Percentiles rank a stretch among this genome's conserved stretches.
Conservation (phyloP, 2,888 invertebrate genomes). For the Hydraecia micacea region DNA sequence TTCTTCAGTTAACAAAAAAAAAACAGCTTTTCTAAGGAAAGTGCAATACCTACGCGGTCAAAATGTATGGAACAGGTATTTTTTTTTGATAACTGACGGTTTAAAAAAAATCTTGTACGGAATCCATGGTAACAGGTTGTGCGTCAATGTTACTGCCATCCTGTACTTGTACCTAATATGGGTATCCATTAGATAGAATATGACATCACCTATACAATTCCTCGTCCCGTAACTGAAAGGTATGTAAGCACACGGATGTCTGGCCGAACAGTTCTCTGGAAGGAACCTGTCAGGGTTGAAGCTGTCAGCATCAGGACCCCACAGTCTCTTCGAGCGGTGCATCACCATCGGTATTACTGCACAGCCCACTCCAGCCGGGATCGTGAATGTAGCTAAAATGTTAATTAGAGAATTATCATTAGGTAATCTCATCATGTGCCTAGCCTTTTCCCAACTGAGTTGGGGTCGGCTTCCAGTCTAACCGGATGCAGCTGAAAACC, state of each 20-base stretch:
- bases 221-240: slow-evolving; percentile 87
- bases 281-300: slow-evolving; percentile 91
- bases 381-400: slow-evolving; percentile 81
- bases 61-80: too few species aligned
- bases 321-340: slow-evolving; percentile 88
- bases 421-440: background rate
- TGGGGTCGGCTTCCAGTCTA: too few species aligned
- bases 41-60: too few species aligned
- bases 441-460: too few species aligned
- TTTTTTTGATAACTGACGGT: too few species aligned
- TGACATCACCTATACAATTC: slow-evolving; percentile 87
- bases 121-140: too few species aligned
- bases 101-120: too few species aligned
- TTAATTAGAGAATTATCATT: background rate
- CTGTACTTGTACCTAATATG: too few species aligned
- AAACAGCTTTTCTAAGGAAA: too few species aligned
- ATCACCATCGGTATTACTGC: slow-evolving; percentile 82
- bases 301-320: slow-evolving; percentile 89
- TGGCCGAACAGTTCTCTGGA: slow-evolving; percentile 83
- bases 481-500: too few species aligned
- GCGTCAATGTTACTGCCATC: too few species aligned
- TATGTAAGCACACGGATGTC: slow-evolving; percentile 86
- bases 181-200: slow-evolving; percentile 4
- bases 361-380: slow-evolving; percentile 85
- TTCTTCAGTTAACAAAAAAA: too few species aligned